Evolutionary conservation across 2,888 invertebrate species (phyloP).

Genomic region (Steinernema carpocapsae): DNA sequence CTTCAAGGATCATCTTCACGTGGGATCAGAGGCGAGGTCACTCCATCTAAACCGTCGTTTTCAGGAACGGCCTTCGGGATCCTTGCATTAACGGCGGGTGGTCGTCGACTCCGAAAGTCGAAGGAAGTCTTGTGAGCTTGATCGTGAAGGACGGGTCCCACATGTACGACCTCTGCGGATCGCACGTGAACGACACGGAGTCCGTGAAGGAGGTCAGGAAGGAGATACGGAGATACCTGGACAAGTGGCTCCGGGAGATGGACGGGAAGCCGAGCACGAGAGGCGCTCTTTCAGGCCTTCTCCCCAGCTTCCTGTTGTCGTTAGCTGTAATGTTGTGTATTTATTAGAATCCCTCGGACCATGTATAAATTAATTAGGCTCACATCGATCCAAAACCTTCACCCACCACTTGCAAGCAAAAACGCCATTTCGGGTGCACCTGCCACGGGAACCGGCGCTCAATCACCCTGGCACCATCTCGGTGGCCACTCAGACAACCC

Average conservation of each 20-base stretch:
- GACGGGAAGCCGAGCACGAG: not conserved
- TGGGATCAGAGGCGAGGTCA: slow-evolving; percentile 42
- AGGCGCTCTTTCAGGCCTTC: not conserved
- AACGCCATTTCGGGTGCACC: too few relatives aligned
- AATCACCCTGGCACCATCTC: too few relatives aligned
- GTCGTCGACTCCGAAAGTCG: slow-evolving; percentile 44
- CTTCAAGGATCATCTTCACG: slow-evolving; percentile 75
- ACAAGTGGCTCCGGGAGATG: not conserved
- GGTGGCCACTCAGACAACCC: too few relatives aligned
- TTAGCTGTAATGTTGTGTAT: too few relatives aligned
- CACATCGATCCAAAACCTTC: too few relatives aligned
- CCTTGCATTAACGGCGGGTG: slow-evolving; percentile 72
- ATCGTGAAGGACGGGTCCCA: slow-evolving; percentile 71
- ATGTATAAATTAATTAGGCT: not conserved
- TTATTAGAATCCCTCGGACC: not conserved
- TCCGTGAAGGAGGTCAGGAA: slow-evolving; percentile 61
- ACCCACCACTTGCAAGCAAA: too few relatives aligned
- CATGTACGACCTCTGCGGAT: slow-evolving; percentile 70
- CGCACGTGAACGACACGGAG: slow-evolving; percentile 70
- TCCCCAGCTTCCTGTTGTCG: too few relatives aligned
- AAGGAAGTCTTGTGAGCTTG: slow-evolving; percentile 69
- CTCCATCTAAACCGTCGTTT: slow-evolving; percentile 38
- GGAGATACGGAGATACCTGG: not conserved
- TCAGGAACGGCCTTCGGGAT: slow-evolving; percentile 72
- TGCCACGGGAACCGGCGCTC: too few relatives aligned